Evolutionary conservation across 2,888 invertebrate genomes (phyloP), one percentile per base, ranked within the genome.

Genomic region (Epinotia nisella): DNA sequence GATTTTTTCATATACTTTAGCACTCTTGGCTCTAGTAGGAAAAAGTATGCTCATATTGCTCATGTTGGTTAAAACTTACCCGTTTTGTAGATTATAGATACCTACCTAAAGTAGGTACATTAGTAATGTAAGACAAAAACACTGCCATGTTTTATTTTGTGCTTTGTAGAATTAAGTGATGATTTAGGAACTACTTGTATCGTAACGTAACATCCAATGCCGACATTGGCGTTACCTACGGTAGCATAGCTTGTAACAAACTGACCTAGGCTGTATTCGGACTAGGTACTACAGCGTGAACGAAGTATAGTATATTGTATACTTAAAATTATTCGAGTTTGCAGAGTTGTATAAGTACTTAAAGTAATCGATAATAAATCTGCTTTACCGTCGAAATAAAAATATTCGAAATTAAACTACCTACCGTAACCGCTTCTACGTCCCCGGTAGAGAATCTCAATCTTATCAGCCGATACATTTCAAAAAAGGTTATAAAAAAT

Each of bases 81-180:
- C 15, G 15, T 49, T 5, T 49, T 49, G 13, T 49, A 49, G 49
- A 49, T 49, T 49, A 3, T 49, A 49, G 7, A 49, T 49, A 49
- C 49, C 7, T n/a, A 49, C 5, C 10, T 39, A 10, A n/a, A 10
- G 45, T 15, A 45, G 5, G n/a, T 13, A 5, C 7, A 49, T n/a
- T 13, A 53, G 3, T 53, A 11, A 53, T 53, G 53, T 53, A 53
- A 53, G 53, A 53, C 19, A 53, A 49, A 45, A 53, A 53, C 53
- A 53, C 53, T 53, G 53, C 53, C 53, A 53, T 53, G 35, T 53
- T 17, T 53, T 19, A 19, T 10, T 35, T 35, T 19, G 53, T 53
- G 11, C 53, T 53, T 49, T 53, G 10, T 19, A 53, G 53, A 19
- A 17, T 53, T 53, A 53, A 11, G 53, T 10, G 10, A 53, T 17